phyloP scores from a whole-genome alignment of 2,888 invertebrate genomes.

The Luperina nickerlii region DNA sequence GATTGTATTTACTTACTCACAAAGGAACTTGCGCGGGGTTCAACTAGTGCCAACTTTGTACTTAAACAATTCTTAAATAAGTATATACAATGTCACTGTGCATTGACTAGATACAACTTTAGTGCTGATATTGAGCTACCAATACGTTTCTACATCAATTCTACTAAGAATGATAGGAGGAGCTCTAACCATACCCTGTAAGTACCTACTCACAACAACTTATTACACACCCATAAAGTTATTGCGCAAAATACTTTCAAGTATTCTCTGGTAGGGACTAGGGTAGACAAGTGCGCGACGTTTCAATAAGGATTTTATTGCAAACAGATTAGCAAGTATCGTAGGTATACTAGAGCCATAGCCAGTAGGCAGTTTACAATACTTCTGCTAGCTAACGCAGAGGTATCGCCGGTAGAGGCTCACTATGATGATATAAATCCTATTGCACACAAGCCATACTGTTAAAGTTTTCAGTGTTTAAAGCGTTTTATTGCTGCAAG shows the following conservation, averaged over 20 bases:
- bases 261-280: neutral
- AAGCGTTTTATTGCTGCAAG: conserved; percentile 3
- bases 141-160: conserved; percentile 8
- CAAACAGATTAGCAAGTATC: neutral
- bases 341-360: neutral
- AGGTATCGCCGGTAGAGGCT: neutral
- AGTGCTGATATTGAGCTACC: conserved; percentile 49
- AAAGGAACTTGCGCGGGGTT: conserved; percentile 29
- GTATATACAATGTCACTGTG: conserved; percentile 64
- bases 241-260: conserved; percentile 16
- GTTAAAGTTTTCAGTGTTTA: neutral
- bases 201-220: conserved; percentile 25
- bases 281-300: neutral
- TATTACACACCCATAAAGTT: neutral
- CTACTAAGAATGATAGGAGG: neutral
- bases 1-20: conserved; percentile 26
- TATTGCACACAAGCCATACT: conserved; percentile 8
- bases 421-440: neutral
- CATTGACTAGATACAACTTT: conserved; percentile 72
- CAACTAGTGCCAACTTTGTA: conserved; percentile 59
- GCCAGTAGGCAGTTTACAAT: neutral
- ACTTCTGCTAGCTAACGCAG: neutral
- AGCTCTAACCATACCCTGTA: conserved; percentile 20
- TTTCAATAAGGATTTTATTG: neutral
- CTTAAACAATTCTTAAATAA: conserved; percentile 54